These are phyloP conservation scores for Chaetoderma sp. DNA, from an alignment of 2,888 invertebrate genomes.

Conservation along the genomic window DNA sequence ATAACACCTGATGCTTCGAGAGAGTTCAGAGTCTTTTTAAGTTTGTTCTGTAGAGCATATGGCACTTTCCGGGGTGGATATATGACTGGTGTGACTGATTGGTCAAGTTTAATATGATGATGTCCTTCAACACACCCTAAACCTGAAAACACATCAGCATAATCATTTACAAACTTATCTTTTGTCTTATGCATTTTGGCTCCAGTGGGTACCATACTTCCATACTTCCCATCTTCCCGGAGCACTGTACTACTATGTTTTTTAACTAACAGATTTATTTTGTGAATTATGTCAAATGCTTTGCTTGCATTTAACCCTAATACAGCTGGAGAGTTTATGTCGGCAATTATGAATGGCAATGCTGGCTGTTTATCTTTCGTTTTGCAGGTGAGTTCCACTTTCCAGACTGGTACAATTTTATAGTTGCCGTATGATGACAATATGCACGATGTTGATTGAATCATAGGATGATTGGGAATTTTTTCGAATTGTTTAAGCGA, in stretches of 20 bases:
- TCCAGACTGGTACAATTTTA: neutral
- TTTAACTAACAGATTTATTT: no score
- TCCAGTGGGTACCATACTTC: no score
- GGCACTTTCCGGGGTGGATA: neutral
- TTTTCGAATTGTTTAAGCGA: neutral
- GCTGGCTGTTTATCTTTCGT: neutral
- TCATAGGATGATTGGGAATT: no score
- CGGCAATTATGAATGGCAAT: neutral
- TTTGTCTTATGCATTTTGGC: neutral
- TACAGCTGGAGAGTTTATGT: neutral
- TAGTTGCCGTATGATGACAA: neutral
- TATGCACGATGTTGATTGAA: no score
- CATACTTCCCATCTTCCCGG: no score
- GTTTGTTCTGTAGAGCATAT: neutral
- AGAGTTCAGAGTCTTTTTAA: neutral
- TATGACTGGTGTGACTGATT: neutral
- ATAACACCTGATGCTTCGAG: neutral
- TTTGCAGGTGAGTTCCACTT: neutral
- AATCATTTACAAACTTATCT: neutral
- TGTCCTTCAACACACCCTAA: neutral
- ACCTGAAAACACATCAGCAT: neutral
- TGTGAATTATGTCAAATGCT: neutral
- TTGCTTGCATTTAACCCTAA: conserved; percentile 2
- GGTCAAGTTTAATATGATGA: neutral
- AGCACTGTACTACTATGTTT: no score